phyloP scores from a whole-genome alignment of 2,797 vertebrate genomes.

The Acanthopagrus latus region DNA sequence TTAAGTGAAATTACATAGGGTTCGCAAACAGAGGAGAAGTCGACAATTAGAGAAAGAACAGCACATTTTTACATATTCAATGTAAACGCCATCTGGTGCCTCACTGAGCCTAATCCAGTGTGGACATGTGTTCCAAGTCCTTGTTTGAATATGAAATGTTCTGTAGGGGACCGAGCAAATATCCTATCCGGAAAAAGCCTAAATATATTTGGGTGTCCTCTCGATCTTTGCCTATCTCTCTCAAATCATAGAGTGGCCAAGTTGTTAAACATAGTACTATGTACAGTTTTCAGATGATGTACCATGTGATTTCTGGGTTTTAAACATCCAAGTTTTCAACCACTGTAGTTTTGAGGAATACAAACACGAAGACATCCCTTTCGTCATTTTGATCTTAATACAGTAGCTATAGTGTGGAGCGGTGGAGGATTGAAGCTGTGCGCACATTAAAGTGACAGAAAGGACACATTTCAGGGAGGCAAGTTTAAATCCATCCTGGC shows the following conservation, averaged over 20 bases:
- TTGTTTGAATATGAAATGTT: slow-evolving; percentile 2
- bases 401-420: neutral
- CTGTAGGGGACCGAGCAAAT: neutral
- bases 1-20: neutral
- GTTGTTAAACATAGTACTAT: slow-evolving; percentile 5
- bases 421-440: slow-evolving; percentile 1
- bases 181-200: neutral
- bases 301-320: neutral
- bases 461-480: slow-evolving; percentile 18
- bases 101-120: neutral
- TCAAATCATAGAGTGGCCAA: slow-evolving; percentile 1
- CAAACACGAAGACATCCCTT: slow-evolving; percentile 14
- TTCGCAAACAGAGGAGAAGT: neutral
- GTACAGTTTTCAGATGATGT: slow-evolving; percentile 5
- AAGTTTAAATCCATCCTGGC: slow-evolving; percentile 33
- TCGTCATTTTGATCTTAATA: slow-evolving; percentile 15
- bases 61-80: slow-evolving; percentile 20
- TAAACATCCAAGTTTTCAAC: slow-evolving; percentile 6
- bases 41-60: neutral
- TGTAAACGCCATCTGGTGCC: slow-evolving; percentile 27
- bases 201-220: neutral
- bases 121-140: neutral
- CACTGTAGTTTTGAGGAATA: slow-evolving; percentile 2
- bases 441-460: slow-evolving; percentile 21
- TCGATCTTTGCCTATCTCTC: neutral